Evolutionary conservation across 2,113 vertebrate genomes (phyloP), one percentile per base, ranked within the genome.

Genomic region (Chionis minor): DNA sequence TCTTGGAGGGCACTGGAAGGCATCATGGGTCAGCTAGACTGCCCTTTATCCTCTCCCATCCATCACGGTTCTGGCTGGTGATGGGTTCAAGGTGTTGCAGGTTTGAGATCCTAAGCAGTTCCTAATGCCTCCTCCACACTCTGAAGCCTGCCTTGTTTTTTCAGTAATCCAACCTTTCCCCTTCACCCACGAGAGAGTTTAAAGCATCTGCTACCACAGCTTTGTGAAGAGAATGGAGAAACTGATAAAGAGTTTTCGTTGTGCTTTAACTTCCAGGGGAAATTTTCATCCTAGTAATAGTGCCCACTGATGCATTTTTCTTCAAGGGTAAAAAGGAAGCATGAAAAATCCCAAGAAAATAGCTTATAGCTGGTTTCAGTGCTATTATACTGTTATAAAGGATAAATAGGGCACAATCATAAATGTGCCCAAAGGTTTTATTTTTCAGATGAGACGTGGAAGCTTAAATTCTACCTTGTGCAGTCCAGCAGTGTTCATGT

Each of bases 11-110:
- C 92, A 95, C 94, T 95, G 95, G 94, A 97, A 96, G 93, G 89
- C 93, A 96, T 96, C 94, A 96, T 97, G 96, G 94, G 95, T 96
- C 94, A 96, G 92, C 91, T 92, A 90, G 91, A 47, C 92, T 97
- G 95, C 92, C 96, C 96, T 97, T 97, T 96, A 96, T 97, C 95
- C 97, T 96, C 52, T 92, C 93, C 90, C 96, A 97, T 97, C 96
- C 95, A 97, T 98, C 97, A 97, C 18, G 9, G 89, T 91, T 94
- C 91, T 94, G 90, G 69, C 96, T 94, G 94, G 94, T 97, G 96
- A 96, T 96, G 95, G 97, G 96, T 97, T 97, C 97, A 97, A 97
- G 96, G 97, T 96, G 96, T 95, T 97, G 92, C 94, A 90, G 87
- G 95, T 96, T 86, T 94, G 96, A 97, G 96, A 97, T 95, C 80